Conservation (phyloP, 2,797 vertebrate species). For the Acrossocheilus fasciatus region DNA sequence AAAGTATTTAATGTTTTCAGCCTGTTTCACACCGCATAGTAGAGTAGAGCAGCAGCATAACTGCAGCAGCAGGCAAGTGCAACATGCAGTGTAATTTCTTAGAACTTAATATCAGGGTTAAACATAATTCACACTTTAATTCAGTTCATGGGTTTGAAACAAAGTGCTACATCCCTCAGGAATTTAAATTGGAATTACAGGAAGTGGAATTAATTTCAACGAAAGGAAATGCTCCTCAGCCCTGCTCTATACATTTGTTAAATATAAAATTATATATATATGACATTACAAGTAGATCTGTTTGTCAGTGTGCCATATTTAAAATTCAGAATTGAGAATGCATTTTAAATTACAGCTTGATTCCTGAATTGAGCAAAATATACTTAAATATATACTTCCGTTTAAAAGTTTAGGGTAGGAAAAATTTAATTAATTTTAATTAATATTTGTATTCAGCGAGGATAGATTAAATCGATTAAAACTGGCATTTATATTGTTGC, state of each 20-base stretch:
- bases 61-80: background rate
- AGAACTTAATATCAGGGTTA: background rate
- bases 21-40: background rate
- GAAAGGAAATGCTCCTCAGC: background rate
- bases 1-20: background rate
- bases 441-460: background rate
- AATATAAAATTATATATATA: background rate
- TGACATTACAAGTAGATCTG: background rate
- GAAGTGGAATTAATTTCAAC: background rate
- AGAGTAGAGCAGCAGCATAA: conserved; percentile 1
- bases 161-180: background rate
- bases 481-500: background rate
- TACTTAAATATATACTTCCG: background rate
- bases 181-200: background rate
- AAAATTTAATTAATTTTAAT: background rate
- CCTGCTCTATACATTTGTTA: background rate
- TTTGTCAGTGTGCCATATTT: background rate
- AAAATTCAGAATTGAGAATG: conserved; percentile 1
- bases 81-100: background rate
- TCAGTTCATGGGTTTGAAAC: background rate
- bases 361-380: background rate
- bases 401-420: background rate
- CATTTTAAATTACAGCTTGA: background rate
- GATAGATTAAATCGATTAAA: background rate
- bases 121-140: background rate